Evolutionary conservation across 92 coral and sea anemone species (phyloP).

Genomic region (Porites divaricata): DNA sequence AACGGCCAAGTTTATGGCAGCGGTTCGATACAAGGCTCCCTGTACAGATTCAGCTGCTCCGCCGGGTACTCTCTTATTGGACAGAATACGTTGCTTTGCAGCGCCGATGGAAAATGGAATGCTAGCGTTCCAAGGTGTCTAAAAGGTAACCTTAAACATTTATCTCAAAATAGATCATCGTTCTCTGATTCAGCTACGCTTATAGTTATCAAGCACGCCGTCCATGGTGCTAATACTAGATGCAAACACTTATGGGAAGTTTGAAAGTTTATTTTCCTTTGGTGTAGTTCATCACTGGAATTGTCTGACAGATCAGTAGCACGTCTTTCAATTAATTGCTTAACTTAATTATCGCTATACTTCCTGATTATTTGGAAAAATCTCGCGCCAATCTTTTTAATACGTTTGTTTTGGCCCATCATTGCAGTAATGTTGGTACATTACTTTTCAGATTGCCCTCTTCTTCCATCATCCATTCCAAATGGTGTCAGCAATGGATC

Average conservation of each 20-base stretch:
- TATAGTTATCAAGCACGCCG: background rate
- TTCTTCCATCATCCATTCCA: conserved; percentile 29
- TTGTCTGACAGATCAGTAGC: no score
- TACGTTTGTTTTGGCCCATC: no score
- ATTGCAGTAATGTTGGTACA: background rate
- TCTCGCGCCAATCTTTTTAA: no score
- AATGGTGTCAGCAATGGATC: conserved; percentile 19
- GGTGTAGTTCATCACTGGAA: no score
- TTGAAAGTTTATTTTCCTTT: no score
- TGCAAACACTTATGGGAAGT: no score
- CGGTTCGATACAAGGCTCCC: conserved; percentile 28
- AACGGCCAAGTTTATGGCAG: conserved; percentile 24
- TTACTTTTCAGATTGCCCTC: conserved; percentile 23
- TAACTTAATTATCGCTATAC: no score
- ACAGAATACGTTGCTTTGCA: conserved; percentile 10
- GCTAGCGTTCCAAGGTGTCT: conserved; percentile 54
- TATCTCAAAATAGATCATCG: background rate
- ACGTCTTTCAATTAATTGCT: no score
- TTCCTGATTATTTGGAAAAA: no score
- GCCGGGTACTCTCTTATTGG: conserved; percentile 36
- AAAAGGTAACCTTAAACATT: conserved; percentile 17
- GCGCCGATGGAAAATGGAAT: conserved; percentile 54
- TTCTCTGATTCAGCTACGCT: background rate
- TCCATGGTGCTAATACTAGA: background rate
- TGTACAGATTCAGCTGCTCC: conserved; percentile 11